Evolutionary conservation across 2,113 vertebrate species (phyloP).

Genomic region (Pterocles orientalis): DNA sequence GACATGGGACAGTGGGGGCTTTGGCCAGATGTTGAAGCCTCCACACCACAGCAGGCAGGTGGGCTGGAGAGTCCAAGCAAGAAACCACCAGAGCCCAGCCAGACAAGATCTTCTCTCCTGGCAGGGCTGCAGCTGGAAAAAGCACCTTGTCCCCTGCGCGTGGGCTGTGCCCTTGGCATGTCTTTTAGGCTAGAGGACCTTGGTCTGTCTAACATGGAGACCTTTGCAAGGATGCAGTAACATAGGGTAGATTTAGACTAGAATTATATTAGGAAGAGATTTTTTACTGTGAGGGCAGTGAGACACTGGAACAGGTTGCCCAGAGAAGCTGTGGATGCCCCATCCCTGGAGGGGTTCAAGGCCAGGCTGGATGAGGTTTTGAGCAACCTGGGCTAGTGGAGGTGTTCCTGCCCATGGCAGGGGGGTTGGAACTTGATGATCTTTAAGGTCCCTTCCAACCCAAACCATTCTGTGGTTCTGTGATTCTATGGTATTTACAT

Average conservation of each 20-base stretch:
- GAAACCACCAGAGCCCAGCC: background rate
- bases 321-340: too few species aligned
- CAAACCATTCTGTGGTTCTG: too few species aligned
- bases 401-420: too few species aligned
- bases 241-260: too few species aligned
- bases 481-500: background rate
- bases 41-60: background rate
- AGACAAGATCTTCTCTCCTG: background rate
- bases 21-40: background rate
- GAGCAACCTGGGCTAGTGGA: too few species aligned
- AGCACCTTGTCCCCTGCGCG: rapidly evolving
- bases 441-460: too few species aligned
- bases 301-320: too few species aligned
- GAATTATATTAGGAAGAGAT: too few species aligned
- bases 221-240: background rate
- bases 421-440: too few species aligned
- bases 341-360: too few species aligned
- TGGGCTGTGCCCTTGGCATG: background rate
- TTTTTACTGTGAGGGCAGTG: too few species aligned
- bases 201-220: background rate
- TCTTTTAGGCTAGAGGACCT: background rate
- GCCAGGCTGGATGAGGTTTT: too few species aligned
- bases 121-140: background rate
- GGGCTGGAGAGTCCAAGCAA: background rate
- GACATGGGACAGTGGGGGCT: rapidly evolving